phyloP scores from a whole-genome alignment of 2,888 invertebrate species.

The Caenorhabditis sp. region DNA sequence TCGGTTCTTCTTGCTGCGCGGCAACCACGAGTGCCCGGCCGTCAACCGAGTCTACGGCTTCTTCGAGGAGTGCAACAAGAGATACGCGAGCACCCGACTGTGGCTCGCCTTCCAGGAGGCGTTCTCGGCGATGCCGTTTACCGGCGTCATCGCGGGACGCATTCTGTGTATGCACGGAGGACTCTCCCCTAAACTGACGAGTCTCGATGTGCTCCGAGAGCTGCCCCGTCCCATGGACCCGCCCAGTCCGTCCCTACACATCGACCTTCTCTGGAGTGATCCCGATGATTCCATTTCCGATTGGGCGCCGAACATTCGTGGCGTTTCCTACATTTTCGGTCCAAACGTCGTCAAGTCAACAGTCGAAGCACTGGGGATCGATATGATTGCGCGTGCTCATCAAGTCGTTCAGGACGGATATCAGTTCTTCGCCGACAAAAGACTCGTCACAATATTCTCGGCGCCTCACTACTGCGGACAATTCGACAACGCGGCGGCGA shows the following conservation, averaged over 20 bases:
- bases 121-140: constrained; percentile 69
- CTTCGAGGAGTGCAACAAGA: constrained; percentile 70
- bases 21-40: constrained; percentile 69
- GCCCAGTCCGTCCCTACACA: constrained; percentile 79
- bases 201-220: constrained; percentile 61
- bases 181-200: constrained; percentile 59
- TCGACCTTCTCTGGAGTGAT: constrained; percentile 80
- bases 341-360: constrained; percentile 81
- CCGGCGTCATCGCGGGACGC: constrained; percentile 63
- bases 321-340: constrained; percentile 83
- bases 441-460: constrained; percentile 70
- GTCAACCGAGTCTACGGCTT: constrained; percentile 74
- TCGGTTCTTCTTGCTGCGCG: constrained; percentile 68
- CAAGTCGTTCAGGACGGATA: constrained; percentile 83
- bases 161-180: constrained; percentile 75
- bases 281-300: constrained; percentile 55
- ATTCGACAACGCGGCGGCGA: constrained; percentile 73
- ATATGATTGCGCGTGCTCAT: constrained; percentile 73
- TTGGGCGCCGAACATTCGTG: constrained; percentile 78
- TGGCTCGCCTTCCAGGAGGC: constrained; percentile 71
- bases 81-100: constrained; percentile 66
- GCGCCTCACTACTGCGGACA: constrained; percentile 71
- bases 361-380: constrained; percentile 63
- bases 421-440: constrained; percentile 81
- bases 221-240: constrained; percentile 68